Evolutionary conservation across 2,888 invertebrate genomes (phyloP).

Genomic region (Drosophila bunnanda): DNA sequence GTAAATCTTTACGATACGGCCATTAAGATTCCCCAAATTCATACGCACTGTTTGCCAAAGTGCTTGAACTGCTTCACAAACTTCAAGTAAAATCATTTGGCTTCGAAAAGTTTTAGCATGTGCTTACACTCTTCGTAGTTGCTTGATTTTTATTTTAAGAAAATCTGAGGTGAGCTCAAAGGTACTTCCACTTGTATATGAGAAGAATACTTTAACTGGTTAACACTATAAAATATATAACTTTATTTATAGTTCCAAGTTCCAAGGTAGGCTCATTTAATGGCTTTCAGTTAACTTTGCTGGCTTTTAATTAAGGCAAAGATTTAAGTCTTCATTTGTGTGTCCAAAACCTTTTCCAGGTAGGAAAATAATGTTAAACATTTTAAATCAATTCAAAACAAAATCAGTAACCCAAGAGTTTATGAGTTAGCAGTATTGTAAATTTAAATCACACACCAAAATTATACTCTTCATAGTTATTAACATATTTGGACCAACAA

Average conservation of each 20-base stretch:
- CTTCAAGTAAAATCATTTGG: constrained; percentile 3
- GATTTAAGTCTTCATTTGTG: too few species aligned
- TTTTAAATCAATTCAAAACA: too few species aligned
- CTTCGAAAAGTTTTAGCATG: not conserved
- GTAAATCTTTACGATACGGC: constrained; percentile 33
- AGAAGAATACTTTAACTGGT: not conserved
- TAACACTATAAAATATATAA: not conserved
- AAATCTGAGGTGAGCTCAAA: not conserved
- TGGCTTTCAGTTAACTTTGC: not conserved
- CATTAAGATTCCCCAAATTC: constrained; percentile 33
- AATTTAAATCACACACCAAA: not conserved
- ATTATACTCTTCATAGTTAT: not conserved
- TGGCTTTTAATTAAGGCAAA: too few species aligned
- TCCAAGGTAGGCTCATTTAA: not conserved
- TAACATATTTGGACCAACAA: not conserved
- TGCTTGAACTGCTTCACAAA: constrained; percentile 14
- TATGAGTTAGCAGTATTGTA: not conserved
- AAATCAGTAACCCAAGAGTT: not conserved
- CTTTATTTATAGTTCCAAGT: too few species aligned
- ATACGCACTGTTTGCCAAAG: constrained; percentile 45
- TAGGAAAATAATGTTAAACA: too few species aligned
- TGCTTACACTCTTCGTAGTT: not conserved
- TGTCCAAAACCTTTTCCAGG: too few species aligned
- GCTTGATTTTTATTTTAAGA: not conserved
- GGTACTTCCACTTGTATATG: not conserved